phyloP scores from a whole-genome alignment of 53 echinoderm and acorn worm genomes.

The Actinopyga echinites region DNA sequence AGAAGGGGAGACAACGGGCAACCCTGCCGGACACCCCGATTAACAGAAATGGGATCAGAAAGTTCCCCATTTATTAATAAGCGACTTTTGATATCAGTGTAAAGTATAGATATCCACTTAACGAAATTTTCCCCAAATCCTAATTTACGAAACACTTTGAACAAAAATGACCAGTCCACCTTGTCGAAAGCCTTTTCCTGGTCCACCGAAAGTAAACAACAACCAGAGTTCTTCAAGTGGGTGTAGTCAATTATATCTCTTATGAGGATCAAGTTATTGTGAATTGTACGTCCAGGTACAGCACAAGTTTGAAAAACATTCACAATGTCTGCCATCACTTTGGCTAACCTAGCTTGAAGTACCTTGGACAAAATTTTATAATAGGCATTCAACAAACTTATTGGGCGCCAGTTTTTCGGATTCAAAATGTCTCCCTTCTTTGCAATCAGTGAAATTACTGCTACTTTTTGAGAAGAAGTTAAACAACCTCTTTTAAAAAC shows the following conservation, averaged over 20 bases:
- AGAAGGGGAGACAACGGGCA: neutral
- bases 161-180: neutral
- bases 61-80: neutral
- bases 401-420: slow-evolving; percentile 52
- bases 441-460: neutral
- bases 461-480: neutral
- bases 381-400: slow-evolving; percentile 51
- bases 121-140: slow-evolving; percentile 33
- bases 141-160: neutral
- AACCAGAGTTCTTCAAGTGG: slow-evolving; percentile 7
- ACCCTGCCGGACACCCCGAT: neutral
- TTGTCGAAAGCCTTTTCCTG: neutral
- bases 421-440: neutral
- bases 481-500: neutral
- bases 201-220: neutral
- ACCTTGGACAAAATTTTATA: slow-evolving; percentile 51
- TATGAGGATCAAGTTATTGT: neutral
- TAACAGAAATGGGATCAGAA: neutral
- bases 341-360: slow-evolving; percentile 17
- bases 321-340: slow-evolving; percentile 11
- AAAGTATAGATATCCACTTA: neutral
- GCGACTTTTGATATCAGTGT: neutral
- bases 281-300: slow-evolving; percentile 7
- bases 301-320: slow-evolving; percentile 33
- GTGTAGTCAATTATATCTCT: slow-evolving; percentile 30